Conservation (phyloP, 2,888 invertebrate species). For the Phengaris arion region DNA sequence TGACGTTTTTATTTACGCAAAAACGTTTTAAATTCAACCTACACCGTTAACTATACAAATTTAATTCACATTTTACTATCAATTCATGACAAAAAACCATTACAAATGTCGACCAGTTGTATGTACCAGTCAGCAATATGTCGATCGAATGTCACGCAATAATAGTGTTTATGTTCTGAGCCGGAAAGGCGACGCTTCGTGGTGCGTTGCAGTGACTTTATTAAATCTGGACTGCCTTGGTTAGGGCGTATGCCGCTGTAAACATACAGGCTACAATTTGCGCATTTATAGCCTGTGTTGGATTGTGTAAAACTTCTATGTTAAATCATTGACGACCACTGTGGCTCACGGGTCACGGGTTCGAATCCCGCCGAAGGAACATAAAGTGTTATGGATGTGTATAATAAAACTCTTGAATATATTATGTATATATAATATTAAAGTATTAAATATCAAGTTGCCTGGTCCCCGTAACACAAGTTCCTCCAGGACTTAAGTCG, state of each 20-base stretch:
- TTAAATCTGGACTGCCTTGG: slow-evolving; percentile 61
- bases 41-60: neutral
- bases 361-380: too few relatives aligned
- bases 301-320: too few relatives aligned
- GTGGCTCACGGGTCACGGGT: too few relatives aligned
- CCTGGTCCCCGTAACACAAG: too few relatives aligned
- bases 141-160: slow-evolving; percentile 1
- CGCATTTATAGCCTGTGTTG: slow-evolving; percentile 25
- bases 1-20: neutral
- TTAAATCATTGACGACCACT: too few relatives aligned
- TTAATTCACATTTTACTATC: neutral
- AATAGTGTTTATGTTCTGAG: slow-evolving; percentile 6
- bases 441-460: too few relatives aligned
- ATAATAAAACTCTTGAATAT: too few relatives aligned
- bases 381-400: too few relatives aligned
- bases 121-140: neutral
- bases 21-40: neutral
- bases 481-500: too few relatives aligned
- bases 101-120: slow-evolving; percentile 24
- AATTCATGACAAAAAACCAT: slow-evolving; percentile 23
- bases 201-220: slow-evolving; percentile 33
- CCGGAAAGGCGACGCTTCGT: slow-evolving; percentile 3
- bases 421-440: too few relatives aligned
- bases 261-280: slow-evolving; percentile 39
- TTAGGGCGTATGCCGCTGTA: slow-evolving; percentile 68